Evolutionary conservation across 2,113 vertebrate species (phyloP).

Genomic region (Arothron firmamentum): DNA sequence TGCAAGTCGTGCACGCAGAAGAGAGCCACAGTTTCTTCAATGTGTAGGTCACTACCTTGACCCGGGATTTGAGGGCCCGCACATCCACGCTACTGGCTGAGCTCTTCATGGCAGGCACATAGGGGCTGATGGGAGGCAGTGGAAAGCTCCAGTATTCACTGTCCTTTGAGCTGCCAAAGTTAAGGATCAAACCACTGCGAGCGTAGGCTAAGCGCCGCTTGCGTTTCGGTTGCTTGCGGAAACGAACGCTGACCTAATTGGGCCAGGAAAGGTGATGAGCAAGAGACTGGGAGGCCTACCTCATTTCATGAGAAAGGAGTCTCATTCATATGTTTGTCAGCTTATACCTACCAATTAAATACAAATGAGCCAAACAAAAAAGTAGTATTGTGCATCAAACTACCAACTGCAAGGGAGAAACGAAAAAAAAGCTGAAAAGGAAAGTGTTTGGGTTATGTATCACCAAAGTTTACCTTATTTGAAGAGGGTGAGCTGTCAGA

Average conservation of each 20-base stretch:
- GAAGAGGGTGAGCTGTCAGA: constrained; percentile 63
- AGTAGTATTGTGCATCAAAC: no score
- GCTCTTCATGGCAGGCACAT: constrained; percentile 27
- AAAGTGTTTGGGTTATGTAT: not conserved
- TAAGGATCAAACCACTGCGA: constrained; percentile 70
- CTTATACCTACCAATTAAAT: not conserved
- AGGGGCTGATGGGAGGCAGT: constrained; percentile 73
- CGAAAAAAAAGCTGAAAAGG: not conserved
- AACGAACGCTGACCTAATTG: constrained; percentile 58
- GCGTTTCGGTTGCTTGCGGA: constrained; percentile 53
- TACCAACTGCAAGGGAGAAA: not conserved
- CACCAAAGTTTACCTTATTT: constrained; percentile 54
- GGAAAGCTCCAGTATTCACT: constrained; percentile 76
- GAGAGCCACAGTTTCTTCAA: constrained; percentile 1
- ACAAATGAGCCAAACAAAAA: not conserved
- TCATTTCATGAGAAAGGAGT: constrained; percentile 1
- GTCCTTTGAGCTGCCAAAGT: constrained; percentile 57
- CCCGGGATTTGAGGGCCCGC: constrained; percentile 37
- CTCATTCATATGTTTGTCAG: constrained; percentile 9
- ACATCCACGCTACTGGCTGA: constrained; percentile 43
- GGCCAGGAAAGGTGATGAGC: constrained; percentile 54
- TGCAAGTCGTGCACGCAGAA: constrained; percentile 58
- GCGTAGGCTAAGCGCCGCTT: constrained; percentile 72
- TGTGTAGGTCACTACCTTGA: constrained; percentile 59
- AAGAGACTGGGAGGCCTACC: constrained; percentile 22